A percentile compares a stretch with the other conserved stretches of the same genome.
These are phyloP conservation scores for Chromis chromis DNA, from an alignment of 2,797 vertebrate genomes.

Conservation along the genomic window DNA sequence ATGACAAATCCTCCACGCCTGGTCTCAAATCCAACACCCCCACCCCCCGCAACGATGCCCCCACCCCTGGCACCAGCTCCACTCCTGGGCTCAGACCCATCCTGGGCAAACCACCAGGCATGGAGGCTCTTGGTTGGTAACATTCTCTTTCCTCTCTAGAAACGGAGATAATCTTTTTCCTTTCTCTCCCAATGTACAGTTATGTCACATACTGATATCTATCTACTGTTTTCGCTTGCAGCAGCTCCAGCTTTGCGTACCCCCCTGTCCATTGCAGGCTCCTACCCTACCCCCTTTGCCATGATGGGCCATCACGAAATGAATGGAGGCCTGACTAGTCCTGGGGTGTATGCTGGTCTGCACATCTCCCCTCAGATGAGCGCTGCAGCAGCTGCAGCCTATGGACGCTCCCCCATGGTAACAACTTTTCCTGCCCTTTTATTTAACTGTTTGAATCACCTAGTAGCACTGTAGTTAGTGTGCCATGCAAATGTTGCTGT, in stretches of 20 bases:
- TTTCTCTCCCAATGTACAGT: conserved; percentile 18
- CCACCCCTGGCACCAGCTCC: conserved; percentile 97
- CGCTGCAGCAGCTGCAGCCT: conserved; percentile 92
- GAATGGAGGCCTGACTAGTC: conserved; percentile 94
- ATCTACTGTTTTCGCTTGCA: conserved; percentile 56
- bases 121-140: conserved; percentile 94
- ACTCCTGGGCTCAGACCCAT: conserved; percentile 95
- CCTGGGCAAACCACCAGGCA: conserved; percentile 95
- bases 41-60: conserved; percentile 94
- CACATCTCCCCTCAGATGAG: conserved; percentile 99
- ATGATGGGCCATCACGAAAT: conserved; percentile 98
- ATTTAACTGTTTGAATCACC: conserved; percentile 6
- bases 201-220: conserved; percentile 34
- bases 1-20: conserved; percentile 99
- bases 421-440: conserved; percentile 4
- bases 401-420: conserved; percentile 95
- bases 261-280: conserved; percentile 95
- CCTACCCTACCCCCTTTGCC: conserved; percentile 95
- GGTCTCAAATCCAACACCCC: conserved; percentile 98
- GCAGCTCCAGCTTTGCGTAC: conserved; percentile 93
- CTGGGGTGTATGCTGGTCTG: conserved; percentile 94
- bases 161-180: conserved; percentile 35
- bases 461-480: conserved; percentile 11
- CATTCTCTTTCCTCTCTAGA: conserved; percentile 51
- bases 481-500: conserved; percentile 18